Conservation (phyloP, 2,888 invertebrate genomes). For the Drosophila paramelanica region DNA sequence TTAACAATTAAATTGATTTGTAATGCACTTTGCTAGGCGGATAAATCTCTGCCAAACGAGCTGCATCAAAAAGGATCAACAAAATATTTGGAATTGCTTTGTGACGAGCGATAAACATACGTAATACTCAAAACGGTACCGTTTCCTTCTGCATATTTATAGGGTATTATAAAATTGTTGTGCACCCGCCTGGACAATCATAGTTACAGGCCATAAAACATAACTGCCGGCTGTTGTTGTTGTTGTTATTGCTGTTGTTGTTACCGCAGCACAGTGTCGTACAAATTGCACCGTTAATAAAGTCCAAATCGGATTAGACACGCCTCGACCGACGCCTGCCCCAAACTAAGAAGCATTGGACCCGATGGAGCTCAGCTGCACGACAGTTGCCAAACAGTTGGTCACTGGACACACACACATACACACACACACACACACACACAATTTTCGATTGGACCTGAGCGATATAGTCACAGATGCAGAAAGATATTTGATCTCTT, state of each 20-base stretch:
- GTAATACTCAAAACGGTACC: not conserved
- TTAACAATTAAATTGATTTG: not conserved
- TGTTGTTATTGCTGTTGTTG: not conserved
- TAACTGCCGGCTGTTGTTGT: conserved; percentile 31
- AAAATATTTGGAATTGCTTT: not conserved
- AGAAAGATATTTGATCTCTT: conserved; percentile 48
- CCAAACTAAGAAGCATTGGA: not conserved
- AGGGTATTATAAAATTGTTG: conserved; percentile 1
- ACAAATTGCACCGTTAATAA: conserved; percentile 78
- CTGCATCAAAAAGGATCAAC: not conserved
- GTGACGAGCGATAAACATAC: not conserved
- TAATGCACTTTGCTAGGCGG: conserved; percentile 1
- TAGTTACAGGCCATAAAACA: conserved; percentile 11
- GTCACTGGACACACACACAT: conserved; percentile 25
- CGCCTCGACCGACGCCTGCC: conserved; percentile 42
- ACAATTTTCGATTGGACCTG: conserved; percentile 18
- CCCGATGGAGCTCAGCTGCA: conserved; percentile 49
- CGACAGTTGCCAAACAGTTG: conserved; percentile 44
- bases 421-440: not conserved
- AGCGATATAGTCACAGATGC: not conserved
- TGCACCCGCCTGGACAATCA: not conserved
- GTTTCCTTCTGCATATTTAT: not conserved
- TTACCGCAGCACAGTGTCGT: conserved; percentile 53
- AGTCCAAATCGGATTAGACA: conserved; percentile 77
- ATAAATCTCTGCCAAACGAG: not conserved